Evolutionary conservation across 2,888 invertebrate genomes (phyloP).

Genomic region (Choreutis nemorana): DNA sequence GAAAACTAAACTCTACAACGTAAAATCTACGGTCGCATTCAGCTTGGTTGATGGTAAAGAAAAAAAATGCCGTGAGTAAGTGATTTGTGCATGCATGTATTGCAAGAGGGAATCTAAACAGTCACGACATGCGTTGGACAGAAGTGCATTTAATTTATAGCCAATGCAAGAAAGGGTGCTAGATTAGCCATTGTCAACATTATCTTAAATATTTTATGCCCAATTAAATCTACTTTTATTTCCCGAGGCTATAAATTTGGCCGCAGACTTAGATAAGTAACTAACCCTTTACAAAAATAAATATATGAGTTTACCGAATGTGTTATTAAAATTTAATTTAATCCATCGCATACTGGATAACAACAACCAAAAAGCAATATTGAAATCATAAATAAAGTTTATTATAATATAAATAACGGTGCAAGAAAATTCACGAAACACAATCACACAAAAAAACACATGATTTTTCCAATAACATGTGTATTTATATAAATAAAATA

Average conservation of each 20-base stretch:
- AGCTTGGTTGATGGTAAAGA: slow-evolving; percentile 8
- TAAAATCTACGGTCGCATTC: slow-evolving; percentile 9
- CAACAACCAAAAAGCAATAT: too few relatives aligned
- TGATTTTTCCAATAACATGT: too few relatives aligned
- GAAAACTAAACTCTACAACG: slow-evolving; percentile 10
- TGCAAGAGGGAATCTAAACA: slow-evolving; percentile 48
- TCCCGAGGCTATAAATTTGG: slow-evolving; percentile 36
- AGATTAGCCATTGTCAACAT: slow-evolving; percentile 50
- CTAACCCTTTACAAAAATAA: background rate
- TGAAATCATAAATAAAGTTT: too few relatives aligned
- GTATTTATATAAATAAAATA: too few relatives aligned
- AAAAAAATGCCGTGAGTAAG: slow-evolving; percentile 22
- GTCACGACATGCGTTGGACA: slow-evolving; percentile 41
- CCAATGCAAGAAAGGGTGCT: slow-evolving; percentile 40
- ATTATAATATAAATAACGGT: too few relatives aligned
- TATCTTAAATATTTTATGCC: slow-evolving; percentile 54
- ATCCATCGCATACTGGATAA: too few relatives aligned
- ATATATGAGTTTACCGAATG: slow-evolving; percentile 2
- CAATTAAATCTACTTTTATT: slow-evolving; percentile 41
- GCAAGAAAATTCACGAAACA: too few relatives aligned
- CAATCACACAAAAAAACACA: too few relatives aligned
- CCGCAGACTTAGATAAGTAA: slow-evolving; percentile 19
- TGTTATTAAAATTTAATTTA: background rate
- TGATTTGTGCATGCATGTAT: slow-evolving; percentile 43
- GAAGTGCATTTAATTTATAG: slow-evolving; percentile 50